phyloP scores from a whole-genome alignment of 2,888 invertebrate species.

The Dione juno region DNA sequence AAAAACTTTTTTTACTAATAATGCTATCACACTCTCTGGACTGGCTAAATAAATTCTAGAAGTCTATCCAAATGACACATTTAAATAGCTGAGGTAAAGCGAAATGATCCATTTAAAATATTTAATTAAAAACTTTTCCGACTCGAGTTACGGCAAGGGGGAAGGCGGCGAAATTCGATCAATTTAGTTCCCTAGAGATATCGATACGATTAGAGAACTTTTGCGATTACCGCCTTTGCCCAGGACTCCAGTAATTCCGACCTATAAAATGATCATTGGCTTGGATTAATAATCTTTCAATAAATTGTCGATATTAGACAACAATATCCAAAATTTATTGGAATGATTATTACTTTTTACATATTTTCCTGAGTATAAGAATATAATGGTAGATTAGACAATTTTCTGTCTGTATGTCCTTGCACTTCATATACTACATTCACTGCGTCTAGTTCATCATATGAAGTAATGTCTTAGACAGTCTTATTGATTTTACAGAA shows the following conservation, averaged over 20 bases:
- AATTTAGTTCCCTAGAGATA: conserved; percentile 32
- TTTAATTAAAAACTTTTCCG: conserved; percentile 40
- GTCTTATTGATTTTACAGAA: too few relatives aligned
- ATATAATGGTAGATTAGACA: too few relatives aligned
- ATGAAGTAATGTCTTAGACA: too few relatives aligned
- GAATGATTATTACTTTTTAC: neutral
- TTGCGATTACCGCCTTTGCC: conserved; percentile 31
- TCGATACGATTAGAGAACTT: conserved; percentile 40
- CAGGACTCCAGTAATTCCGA: conserved; percentile 13
- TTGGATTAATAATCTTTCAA: conserved; percentile 19
- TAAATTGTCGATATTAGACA: conserved; percentile 6
- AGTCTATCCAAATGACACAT: conserved; percentile 5
- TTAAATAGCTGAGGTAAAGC: conserved; percentile 20
- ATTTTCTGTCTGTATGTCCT: too few relatives aligned
- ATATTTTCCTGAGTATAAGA: too few relatives aligned
- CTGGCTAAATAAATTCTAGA: neutral
- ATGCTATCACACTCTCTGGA: neutral
- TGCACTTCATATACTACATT: too few relatives aligned
- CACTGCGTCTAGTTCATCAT: too few relatives aligned
- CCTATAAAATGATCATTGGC: conserved; percentile 19
- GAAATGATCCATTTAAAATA: conserved; percentile 31
- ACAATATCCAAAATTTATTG: neutral
- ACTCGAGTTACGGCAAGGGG: conserved; percentile 38
- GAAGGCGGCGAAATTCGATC: conserved; percentile 38
- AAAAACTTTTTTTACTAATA: neutral